phyloP scores from a whole-genome alignment of 2,888 invertebrate species.

The Physocephala rufipes region DNA sequence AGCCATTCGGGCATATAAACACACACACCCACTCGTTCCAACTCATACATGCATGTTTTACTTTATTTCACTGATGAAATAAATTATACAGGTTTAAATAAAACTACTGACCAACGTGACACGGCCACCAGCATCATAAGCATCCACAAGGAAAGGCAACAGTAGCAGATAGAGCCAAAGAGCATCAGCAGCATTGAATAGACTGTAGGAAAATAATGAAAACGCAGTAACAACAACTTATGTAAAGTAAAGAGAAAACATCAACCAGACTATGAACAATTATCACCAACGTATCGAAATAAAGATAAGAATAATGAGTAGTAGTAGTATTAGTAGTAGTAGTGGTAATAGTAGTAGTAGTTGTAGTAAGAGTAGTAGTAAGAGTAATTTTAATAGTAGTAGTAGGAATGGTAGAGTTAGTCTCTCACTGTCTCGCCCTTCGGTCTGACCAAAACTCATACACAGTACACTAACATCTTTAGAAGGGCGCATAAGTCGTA shows the following conservation, averaged over 20 bases:
- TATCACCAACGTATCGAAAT: constrained; percentile 23
- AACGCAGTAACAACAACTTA: constrained; percentile 16
- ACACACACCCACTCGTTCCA: not conserved
- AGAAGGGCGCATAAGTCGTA: no score
- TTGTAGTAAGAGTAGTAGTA: no score
- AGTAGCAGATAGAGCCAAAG: not conserved
- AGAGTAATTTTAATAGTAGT: not conserved
- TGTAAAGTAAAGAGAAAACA: not conserved
- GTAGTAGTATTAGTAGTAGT: no score
- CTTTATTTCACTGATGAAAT: not conserved
- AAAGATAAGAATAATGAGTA: no score
- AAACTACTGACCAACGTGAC: constrained; percentile 28
- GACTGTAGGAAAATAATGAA: not conserved
- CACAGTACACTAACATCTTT: no score
- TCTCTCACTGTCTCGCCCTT: no score
- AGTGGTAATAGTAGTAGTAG: no score
- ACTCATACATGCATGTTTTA: not conserved
- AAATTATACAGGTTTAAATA: constrained; percentile 32
- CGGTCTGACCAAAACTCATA: no score
- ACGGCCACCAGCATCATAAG: constrained; percentile 15
- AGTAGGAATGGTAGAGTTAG: no score
- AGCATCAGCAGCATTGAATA: not conserved
- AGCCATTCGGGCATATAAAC: not conserved
- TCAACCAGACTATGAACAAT: constrained; percentile 23
- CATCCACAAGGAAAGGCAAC: constrained; percentile 1